Conservation (phyloP, 1,140 invertebrate species). For the Drosophila teissieri region DNA sequence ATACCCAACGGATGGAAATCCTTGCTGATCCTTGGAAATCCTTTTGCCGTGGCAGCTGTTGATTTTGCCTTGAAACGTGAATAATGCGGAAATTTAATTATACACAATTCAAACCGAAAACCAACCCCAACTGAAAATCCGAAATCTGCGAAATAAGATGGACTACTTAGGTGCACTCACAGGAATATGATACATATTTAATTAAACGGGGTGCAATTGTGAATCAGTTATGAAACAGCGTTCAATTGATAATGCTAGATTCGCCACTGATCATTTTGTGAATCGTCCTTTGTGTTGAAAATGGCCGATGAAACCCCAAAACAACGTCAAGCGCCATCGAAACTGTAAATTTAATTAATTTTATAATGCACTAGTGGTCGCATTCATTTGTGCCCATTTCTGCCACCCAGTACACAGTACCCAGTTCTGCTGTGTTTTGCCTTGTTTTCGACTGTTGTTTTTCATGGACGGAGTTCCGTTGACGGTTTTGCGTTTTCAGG, state of each 20-base stretch:
- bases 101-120: slow-evolving; percentile 77
- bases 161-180: neutral
- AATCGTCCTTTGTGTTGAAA: neutral
- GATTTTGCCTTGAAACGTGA: slow-evolving; percentile 61
- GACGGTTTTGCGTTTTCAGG: slow-evolving; percentile 29
- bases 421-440: neutral
- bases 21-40: slow-evolving; percentile 21
- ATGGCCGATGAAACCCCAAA: neutral
- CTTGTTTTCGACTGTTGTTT: slow-evolving; percentile 1
- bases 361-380: slow-evolving; percentile 52
- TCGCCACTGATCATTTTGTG: too few relatives aligned
- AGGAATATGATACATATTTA: neutral
- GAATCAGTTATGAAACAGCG: too few relatives aligned
- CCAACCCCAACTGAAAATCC: slow-evolving; percentile 70
- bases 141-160: slow-evolving; percentile 38
- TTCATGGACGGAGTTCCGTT: slow-evolving; percentile 5
- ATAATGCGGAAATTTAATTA: slow-evolving; percentile 80
- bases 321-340: neutral
- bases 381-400: slow-evolving; percentile 12
- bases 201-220: neutral
- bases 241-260: too few relatives aligned
- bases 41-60: slow-evolving; percentile 45
- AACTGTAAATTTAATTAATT: slow-evolving; percentile 72
- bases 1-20: slow-evolving; percentile 30
- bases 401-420: neutral